Base-by-base conservation (phyloP, 2,888 invertebrate genomes). In the Tribolium freemani region DNA sequence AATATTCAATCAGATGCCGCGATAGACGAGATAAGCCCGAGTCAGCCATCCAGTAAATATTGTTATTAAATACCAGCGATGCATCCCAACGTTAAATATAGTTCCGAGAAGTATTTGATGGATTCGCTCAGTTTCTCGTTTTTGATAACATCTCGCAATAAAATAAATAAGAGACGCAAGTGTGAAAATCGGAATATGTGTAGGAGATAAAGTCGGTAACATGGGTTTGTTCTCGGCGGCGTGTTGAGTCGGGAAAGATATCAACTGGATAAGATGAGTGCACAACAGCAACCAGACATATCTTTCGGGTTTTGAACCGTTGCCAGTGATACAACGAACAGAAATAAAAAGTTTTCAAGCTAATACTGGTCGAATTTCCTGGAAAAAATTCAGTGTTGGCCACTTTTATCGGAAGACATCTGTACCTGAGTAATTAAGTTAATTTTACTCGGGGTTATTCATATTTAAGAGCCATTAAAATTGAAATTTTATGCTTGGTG, bases 151-250 rank as follows among this genome's bases (percentile, higher is more conserved):
- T 21, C 21, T 10, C 6, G 31, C 13, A 50, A 60, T 20, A 50
- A 50, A 50, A 69, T 48, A 50, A 58, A 58, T 51, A 69, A 69
- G 51, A 46, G 31, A 48, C 45, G 20, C 51, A 69, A 69, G 69
- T 60, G 69, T 60, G 60, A 69, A 69, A 69, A 69, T 69, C 69
- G 51, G 51, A 60, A 58, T 57, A 57, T 66, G 46, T 9, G 48
- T 46, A 31, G 13, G 57, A 56, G 67, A 67, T 67, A 69, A 69
- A 60, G 69, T 53, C 53, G 26, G 60, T 21, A 69, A 67, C 67
- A 67, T 66, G 67, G 67, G 67, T 67, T 56, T 67, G 67, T 67
- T 67, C 67, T 67, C 57, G 45, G 67, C 67, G 67, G 67, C 67
- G 31, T 57, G 67, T 67, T 67, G 67, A 57, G 56, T 58, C 50